Evolutionary conservation across 1,140 invertebrate species (phyloP).

Genomic region (Rhopalosiphum padi): DNA sequence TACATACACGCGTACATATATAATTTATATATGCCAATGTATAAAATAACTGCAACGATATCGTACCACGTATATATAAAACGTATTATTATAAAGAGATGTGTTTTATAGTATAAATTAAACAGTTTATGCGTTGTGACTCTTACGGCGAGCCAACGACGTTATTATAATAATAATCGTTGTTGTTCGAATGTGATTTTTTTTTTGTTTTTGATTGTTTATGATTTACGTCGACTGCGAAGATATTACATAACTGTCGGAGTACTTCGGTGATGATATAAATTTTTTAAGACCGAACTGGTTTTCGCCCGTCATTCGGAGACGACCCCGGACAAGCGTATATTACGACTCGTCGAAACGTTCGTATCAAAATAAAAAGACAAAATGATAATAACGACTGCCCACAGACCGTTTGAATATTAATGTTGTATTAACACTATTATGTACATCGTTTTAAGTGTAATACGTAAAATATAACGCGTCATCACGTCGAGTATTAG

Average conservation of each 20-base stretch:
- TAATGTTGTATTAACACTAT: neutral
- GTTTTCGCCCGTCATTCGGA: neutral
- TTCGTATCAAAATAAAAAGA: neutral
- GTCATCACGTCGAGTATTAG: neutral
- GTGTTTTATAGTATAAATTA: constrained; percentile 4
- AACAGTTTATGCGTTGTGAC: neutral
- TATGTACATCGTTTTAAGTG: neutral
- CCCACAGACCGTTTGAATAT: neutral
- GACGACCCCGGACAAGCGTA: neutral
- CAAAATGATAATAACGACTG: neutral
- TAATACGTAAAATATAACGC: neutral
- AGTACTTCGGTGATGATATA: neutral
- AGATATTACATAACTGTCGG: neutral
- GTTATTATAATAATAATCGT: neutral
- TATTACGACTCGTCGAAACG: neutral
- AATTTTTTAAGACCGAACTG: neutral
- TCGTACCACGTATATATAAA: neutral
- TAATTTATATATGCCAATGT: neutral
- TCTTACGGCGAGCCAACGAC: neutral
- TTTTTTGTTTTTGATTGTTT: neutral
- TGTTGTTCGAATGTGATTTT: neutral
- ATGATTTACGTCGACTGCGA: neutral
- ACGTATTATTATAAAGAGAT: neutral
- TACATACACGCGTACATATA: neutral
- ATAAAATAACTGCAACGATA: neutral